Evolutionary conservation across 2,797 vertebrate species (phyloP).

Genomic region (Danio choprae): DNA sequence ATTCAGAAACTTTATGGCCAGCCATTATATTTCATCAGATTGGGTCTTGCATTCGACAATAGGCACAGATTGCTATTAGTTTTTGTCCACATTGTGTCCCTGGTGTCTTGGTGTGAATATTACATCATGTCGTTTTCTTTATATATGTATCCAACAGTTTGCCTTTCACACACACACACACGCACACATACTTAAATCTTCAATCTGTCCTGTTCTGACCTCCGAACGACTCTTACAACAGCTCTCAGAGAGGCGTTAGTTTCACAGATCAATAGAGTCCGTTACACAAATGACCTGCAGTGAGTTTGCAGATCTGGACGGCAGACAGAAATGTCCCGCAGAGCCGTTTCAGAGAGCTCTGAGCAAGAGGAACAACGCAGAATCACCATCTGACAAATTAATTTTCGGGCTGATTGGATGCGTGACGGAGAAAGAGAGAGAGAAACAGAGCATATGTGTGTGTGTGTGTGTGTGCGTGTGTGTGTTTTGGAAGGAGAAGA

Average conservation of each 20-base stretch:
- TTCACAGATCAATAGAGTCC: constrained; percentile 45
- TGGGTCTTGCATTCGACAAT: constrained; percentile 26
- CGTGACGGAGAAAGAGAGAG: constrained; percentile 14
- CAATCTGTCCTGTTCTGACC: constrained; percentile 46
- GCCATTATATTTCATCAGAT: constrained; percentile 13
- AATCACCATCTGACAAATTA: constrained; percentile 27
- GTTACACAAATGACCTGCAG: constrained; percentile 44
- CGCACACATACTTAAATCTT: constrained; percentile 31
- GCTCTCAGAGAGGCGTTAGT: constrained; percentile 14
- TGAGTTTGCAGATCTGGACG: constrained; percentile 33
- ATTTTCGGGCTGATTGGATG: constrained; percentile 30
- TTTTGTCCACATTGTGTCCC: constrained; percentile 16
- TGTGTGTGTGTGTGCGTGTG: too few relatives aligned
- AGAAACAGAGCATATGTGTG: constrained; percentile 1
- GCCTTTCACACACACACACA: constrained; percentile 8
- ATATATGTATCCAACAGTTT: constrained; percentile 15
- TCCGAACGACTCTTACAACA: constrained; percentile 34
- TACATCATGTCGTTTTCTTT: background rate
- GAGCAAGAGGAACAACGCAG: constrained; percentile 30
- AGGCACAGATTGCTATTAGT: constrained; percentile 26
- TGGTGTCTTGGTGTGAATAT: constrained; percentile 21
- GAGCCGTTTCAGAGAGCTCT: constrained; percentile 2
- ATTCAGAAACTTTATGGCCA: background rate
- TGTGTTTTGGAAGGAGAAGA: constrained; percentile 32
- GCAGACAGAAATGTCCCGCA: constrained; percentile 34